Conservation (phyloP, 2,797 vertebrate species). For the Falco peregrinus region DNA sequence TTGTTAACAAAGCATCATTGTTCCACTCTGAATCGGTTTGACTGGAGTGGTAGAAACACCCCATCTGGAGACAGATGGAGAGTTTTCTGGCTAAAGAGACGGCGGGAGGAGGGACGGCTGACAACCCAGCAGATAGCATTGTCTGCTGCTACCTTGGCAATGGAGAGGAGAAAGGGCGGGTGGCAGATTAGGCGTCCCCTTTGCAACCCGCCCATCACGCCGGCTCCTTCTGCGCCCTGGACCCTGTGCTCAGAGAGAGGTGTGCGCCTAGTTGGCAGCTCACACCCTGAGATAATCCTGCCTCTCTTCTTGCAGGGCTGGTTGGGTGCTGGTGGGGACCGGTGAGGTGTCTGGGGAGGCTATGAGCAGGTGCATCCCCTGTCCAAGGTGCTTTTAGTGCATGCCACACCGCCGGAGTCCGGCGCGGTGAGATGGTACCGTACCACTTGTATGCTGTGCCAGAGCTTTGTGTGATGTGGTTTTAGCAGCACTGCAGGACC, state of each 20-base stretch:
- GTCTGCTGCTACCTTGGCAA: constrained; percentile 57
- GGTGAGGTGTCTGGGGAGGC: neutral
- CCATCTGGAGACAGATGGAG: constrained; percentile 72
- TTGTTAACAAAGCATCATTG: constrained; percentile 73
- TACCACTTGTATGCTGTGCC: no score
- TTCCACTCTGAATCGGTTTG: constrained; percentile 66
- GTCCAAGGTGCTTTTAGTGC: neutral
- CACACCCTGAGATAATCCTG: rapidly evolving
- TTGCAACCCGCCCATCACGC: neutral
- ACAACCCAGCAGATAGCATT: constrained; percentile 60
- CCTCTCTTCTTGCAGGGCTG: neutral
- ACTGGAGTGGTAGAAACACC: constrained; percentile 70
- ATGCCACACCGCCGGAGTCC: neutral
- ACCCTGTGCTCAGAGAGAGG: neutral
- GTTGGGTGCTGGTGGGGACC: neutral
- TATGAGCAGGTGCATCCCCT: rapidly evolving
- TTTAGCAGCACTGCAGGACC: neutral
- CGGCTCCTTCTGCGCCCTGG: neutral
- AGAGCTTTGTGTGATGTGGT: neutral
- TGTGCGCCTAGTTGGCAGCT: neutral
- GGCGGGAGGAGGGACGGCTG: constrained; percentile 50
- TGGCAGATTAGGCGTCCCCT: constrained; percentile 11
- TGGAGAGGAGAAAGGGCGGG: constrained; percentile 30
- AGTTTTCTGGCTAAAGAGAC: constrained; percentile 55
- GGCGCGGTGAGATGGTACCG: rapidly evolving